These are phyloP conservation scores for Atethmia centrago DNA, from an alignment of 2,888 invertebrate genomes.

Conservation along the genomic window DNA sequence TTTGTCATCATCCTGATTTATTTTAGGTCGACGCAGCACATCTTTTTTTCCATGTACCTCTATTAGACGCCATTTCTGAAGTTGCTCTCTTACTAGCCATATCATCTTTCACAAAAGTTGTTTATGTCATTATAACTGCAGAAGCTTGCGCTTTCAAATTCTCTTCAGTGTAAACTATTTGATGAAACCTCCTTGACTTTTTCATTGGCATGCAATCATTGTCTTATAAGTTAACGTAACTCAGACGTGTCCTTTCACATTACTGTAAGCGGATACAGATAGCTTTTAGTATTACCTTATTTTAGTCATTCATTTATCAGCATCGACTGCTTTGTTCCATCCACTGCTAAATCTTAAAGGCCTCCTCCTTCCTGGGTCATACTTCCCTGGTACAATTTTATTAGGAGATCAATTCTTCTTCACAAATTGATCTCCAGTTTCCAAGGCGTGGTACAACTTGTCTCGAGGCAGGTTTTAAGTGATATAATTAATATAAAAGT, in stretches of 20 bases:
- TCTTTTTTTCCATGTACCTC: neutral
- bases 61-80: neutral
- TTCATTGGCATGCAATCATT: constrained; percentile 39
- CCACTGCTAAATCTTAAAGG: neutral
- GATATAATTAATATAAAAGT: constrained; percentile 61
- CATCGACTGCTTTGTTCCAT: neutral
- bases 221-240: constrained; percentile 24
- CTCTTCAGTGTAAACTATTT: constrained; percentile 11
- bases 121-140: neutral
- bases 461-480: constrained; percentile 5
- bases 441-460: neutral
- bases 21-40: neutral
- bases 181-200: constrained; percentile 46
- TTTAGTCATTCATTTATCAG: neutral
- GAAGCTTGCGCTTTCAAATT: constrained; percentile 11
- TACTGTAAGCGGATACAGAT: constrained; percentile 1
- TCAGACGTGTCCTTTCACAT: constrained; percentile 46
- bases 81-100: rapidly evolving
- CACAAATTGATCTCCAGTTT: neutral
- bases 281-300: neutral
- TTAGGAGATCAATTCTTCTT: constrained; percentile 9
- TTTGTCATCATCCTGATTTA: neutral
- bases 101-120: neutral
- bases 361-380: neutral
- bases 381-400: neutral